These are phyloP conservation scores for Podabrus alpinus DNA, from an alignment of 2,888 invertebrate species.

Conservation along the genomic window DNA sequence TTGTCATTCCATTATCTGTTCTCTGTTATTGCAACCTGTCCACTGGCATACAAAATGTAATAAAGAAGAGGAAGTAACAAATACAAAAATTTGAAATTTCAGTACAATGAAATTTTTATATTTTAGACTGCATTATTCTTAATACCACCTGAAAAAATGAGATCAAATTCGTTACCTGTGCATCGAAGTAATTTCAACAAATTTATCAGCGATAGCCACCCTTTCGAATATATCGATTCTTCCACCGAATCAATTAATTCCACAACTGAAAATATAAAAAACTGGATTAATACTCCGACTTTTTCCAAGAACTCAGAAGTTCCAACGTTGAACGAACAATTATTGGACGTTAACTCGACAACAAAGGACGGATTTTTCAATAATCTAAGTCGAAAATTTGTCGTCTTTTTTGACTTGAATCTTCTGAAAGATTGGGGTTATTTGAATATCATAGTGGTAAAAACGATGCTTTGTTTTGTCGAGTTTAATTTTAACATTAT, in stretches of 20 bases:
- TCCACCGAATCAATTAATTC: neutral
- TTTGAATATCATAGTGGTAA: slow-evolving; percentile 71
- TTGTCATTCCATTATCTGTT: slow-evolving; percentile 68
- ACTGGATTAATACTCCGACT: neutral
- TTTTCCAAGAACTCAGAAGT: too few species aligned
- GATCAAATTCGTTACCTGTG: neutral
- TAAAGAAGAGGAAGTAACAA: slow-evolving; percentile 12
- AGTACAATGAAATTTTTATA: too few species aligned
- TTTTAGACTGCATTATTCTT: neutral
- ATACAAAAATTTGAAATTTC: slow-evolving; percentile 20
- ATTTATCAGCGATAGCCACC: neutral
- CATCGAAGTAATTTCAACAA: neutral
- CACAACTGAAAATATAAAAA: neutral
- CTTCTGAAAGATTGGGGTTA: slow-evolving; percentile 70
- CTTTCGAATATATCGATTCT: neutral
- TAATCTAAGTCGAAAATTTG: slow-evolving; percentile 67
- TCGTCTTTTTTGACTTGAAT: slow-evolving; percentile 72
- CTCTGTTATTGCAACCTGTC: slow-evolving; percentile 73
- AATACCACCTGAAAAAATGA: neutral
- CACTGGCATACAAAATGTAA: slow-evolving; percentile 68
- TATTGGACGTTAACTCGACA: too few species aligned
- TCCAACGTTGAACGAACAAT: too few species aligned
- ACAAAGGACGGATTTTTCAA: slow-evolving; percentile 66
- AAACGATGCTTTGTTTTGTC: slow-evolving; percentile 71
- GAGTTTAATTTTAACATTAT: slow-evolving; percentile 75